Conservation (phyloP, 2,888 invertebrate genomes). For the Meta bourneti region DNA sequence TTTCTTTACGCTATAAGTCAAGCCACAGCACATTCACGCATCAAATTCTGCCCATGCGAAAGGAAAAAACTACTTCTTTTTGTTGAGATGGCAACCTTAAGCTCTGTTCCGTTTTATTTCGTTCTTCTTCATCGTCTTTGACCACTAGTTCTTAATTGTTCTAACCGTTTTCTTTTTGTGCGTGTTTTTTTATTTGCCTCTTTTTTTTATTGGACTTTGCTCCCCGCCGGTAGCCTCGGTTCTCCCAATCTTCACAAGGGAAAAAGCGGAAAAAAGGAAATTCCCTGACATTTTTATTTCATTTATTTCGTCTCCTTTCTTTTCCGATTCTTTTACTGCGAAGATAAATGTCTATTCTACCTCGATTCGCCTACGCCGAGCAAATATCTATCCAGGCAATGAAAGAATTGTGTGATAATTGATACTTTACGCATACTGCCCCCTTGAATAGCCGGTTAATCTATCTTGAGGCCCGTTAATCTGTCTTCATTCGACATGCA, state of each 20-base stretch:
- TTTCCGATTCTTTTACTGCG: conserved; percentile 45
- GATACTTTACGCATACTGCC: conserved; percentile 34
- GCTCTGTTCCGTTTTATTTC: conserved; percentile 74
- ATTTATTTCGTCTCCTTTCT: conserved; percentile 67
- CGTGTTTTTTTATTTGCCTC: conserved; percentile 42
- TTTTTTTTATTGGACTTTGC: conserved; percentile 35
- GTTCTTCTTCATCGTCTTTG: conserved; percentile 74
- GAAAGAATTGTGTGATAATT: conserved; percentile 52
- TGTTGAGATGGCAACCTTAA: conserved; percentile 74
- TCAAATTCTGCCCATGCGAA: conserved; percentile 74
- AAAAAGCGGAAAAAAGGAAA: conserved; percentile 33
- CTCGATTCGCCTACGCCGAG: conserved; percentile 45
- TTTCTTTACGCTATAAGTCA: conserved; percentile 75
- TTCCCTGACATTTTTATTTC: conserved; percentile 69
- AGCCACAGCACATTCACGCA: conserved; percentile 60
- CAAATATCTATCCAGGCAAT: conserved; percentile 44
- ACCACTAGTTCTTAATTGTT: conserved; percentile 76
- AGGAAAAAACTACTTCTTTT: conserved; percentile 72
- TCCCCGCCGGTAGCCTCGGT: conserved; percentile 34
- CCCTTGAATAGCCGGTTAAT: not conserved
- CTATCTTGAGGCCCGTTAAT: not conserved
- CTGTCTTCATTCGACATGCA: not conserved
- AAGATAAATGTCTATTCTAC: conserved; percentile 70
- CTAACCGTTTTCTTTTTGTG: conserved; percentile 71
- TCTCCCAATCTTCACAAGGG: conserved; percentile 49